Conservation (phyloP, 1,140 invertebrate species). For the Zaprionus inermis region DNA sequence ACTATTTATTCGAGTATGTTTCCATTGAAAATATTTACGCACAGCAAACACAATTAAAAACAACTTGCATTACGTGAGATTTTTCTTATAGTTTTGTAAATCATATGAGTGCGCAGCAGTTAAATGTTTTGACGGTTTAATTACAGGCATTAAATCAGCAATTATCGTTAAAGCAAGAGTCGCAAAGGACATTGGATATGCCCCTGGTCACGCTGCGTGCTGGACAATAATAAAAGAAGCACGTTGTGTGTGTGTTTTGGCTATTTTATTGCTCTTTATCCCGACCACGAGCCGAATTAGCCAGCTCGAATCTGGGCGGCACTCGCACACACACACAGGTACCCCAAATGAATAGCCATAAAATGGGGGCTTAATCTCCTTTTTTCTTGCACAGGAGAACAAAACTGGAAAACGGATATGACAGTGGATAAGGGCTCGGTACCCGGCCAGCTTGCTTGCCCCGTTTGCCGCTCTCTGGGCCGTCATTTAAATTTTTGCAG, state of each 20-base stretch:
- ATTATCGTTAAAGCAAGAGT: slow-evolving; percentile 1
- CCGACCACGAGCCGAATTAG: slow-evolving; percentile 31
- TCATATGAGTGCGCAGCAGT: neutral
- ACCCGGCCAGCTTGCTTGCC: neutral
- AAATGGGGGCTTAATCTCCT: slow-evolving; percentile 42
- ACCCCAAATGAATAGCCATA: slow-evolving; percentile 18
- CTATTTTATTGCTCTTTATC: slow-evolving; percentile 42
- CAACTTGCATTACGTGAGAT: neutral
- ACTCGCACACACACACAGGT: neutral
- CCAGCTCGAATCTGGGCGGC: slow-evolving; percentile 9
- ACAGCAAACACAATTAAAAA: neutral
- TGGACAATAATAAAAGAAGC: slow-evolving; percentile 23
- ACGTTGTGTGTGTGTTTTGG: slow-evolving; percentile 19
- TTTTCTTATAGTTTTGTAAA: neutral
- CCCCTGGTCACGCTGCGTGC: slow-evolving; percentile 1
- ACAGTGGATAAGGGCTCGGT: slow-evolving; percentile 35
- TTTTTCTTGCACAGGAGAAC: slow-evolving; percentile 27
- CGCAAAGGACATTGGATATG: slow-evolving; percentile 15
- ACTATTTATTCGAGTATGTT: neutral
- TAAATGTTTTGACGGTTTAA: neutral
- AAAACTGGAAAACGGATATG: slow-evolving; percentile 28
- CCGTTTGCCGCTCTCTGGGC: slow-evolving; percentile 16
- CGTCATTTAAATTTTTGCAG: slow-evolving; percentile 63
- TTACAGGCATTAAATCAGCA: slow-evolving; percentile 11
- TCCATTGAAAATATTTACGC: neutral